Base-by-base conservation (phyloP, 1,140 invertebrate species). In the Bombyx mandarina region DNA sequence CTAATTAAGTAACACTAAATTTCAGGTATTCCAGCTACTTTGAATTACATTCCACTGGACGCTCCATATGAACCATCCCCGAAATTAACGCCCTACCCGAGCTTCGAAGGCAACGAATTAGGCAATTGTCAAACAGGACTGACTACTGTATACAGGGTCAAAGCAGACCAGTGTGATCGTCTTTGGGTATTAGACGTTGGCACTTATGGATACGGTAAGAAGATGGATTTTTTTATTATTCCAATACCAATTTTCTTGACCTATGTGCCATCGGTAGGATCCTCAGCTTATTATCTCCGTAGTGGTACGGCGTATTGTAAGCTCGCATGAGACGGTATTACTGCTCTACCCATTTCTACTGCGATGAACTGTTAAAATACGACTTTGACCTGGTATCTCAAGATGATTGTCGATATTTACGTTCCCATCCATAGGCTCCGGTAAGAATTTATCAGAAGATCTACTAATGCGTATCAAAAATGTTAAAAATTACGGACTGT, bases 101-200 rank as follows among this genome's bases (percentile, higher is more conserved):
- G 91, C 76, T 94, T 91, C 90, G 88, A 89, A 22, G 90, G 90
- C 62, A 96, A 96, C 69, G 90, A 91, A 60, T 88, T 93, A 45
- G 94, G 93, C 9, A 92, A 93, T 70, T 95, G 94, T 66, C 91
- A 92, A 48, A 90, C 77, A 58, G 93, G 93, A 12, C 89, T 95
- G 2, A 94, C 91, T 26, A 95, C 93, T 6, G 93, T 91, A 6
- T 95, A 95, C 79, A 88, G 93, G 63, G 91, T 93, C 46, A 91
- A 93, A 67, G 93, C 91, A 1, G 94, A 96, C 61, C 84, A 89
- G 58, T 95, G 94, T 71, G 92, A 94, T 58, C 88, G 94, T 58
- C 89, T 96, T 0, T 96, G 94, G 94, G 93, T 95, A 0, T 79
- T 95, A 43, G 94, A 95, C 71, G 93, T 93, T 6, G 94, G 94